Evolutionary conservation across 2,113 vertebrate species (phyloP).

Genomic region (Coreoperca whiteheadi): DNA sequence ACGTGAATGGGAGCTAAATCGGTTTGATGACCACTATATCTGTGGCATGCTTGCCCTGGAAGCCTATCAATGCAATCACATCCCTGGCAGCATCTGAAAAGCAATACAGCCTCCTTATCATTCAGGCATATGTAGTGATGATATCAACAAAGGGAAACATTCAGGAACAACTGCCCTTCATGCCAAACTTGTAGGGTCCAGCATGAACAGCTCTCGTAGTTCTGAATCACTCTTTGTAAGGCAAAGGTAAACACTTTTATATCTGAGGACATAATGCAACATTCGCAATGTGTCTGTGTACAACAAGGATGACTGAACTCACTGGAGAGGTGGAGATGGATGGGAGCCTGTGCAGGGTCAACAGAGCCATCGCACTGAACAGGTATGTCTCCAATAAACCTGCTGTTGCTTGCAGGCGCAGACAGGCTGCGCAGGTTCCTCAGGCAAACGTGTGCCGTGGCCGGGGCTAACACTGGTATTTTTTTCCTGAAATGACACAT

Average conservation of each 20-base stretch:
- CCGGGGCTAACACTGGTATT: not conserved
- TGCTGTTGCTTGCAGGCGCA: constrained; percentile 49
- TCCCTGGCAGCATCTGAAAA: constrained; percentile 12
- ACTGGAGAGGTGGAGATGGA: constrained; percentile 79
- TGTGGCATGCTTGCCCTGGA: constrained; percentile 16
- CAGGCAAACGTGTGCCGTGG: constrained; percentile 18
- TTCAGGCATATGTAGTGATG: constrained; percentile 15
- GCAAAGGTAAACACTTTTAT: not conserved
- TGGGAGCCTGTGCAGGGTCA: constrained; percentile 87
- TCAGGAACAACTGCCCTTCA: not conserved
- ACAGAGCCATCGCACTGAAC: constrained; percentile 86
- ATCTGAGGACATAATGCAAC: constrained; percentile 8
- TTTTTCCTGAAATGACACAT: constrained; percentile 57
- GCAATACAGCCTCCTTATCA: constrained; percentile 22
- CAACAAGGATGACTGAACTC: constrained; percentile 40
- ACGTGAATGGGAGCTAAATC: constrained; percentile 17
- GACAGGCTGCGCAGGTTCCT: constrained; percentile 69
- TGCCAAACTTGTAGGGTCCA: not conserved
- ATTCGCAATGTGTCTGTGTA: not conserved
- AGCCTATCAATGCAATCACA: constrained; percentile 16
- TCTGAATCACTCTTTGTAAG: constrained; percentile 4
- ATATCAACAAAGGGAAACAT: constrained; percentile 13
- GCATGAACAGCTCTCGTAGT: not conserved
- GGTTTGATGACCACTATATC: not conserved
- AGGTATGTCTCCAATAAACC: constrained; percentile 34